Evolutionary conservation across 92 coral and sea anemone species (phyloP).

Genomic region (Porites rus): DNA sequence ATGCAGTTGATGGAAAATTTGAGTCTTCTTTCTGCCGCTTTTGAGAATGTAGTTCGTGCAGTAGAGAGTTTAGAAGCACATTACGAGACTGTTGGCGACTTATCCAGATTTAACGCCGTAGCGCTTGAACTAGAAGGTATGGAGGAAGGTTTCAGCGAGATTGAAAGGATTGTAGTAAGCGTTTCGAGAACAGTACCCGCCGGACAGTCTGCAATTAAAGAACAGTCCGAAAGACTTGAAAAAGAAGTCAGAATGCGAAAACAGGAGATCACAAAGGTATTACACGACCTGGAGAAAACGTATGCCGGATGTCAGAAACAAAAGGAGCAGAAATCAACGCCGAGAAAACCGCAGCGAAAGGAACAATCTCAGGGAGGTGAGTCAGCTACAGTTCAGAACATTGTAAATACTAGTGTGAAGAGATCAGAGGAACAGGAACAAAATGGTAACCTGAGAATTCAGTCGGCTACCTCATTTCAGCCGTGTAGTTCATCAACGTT

Average conservation of each 20-base stretch:
- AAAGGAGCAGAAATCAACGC: not conserved
- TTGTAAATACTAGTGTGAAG: not conserved
- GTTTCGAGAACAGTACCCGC: slow-evolving; percentile 6
- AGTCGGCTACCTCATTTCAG: slow-evolving; percentile 11
- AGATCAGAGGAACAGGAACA: no score
- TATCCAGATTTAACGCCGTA: slow-evolving; percentile 5
- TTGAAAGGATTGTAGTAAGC: slow-evolving; percentile 33
- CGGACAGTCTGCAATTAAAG: slow-evolving; percentile 3
- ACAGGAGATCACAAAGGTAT: slow-evolving; percentile 5
- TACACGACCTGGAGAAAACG: slow-evolving; percentile 26
- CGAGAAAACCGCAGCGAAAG: not conserved
- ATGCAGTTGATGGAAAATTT: slow-evolving; percentile 31
- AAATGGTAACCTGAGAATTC: slow-evolving; percentile 10
- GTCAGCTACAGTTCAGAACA: not conserved
- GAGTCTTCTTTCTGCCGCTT: slow-evolving; percentile 4
- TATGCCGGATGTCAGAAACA: slow-evolving; percentile 13
- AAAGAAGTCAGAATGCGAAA: slow-evolving; percentile 8
- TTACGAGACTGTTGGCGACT: slow-evolving; percentile 8
- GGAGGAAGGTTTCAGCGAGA: slow-evolving; percentile 23
- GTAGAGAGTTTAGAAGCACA: slow-evolving; percentile 18
- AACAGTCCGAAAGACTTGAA: slow-evolving; percentile 17
- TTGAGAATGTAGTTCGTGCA: slow-evolving; percentile 23
- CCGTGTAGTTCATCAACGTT: not conserved
- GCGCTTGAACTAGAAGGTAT: slow-evolving; percentile 31
- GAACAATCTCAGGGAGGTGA: slow-evolving; percentile 16